Conservation (phyloP, 2,888 invertebrate genomes). For the Platerodrilus igneus region DNA sequence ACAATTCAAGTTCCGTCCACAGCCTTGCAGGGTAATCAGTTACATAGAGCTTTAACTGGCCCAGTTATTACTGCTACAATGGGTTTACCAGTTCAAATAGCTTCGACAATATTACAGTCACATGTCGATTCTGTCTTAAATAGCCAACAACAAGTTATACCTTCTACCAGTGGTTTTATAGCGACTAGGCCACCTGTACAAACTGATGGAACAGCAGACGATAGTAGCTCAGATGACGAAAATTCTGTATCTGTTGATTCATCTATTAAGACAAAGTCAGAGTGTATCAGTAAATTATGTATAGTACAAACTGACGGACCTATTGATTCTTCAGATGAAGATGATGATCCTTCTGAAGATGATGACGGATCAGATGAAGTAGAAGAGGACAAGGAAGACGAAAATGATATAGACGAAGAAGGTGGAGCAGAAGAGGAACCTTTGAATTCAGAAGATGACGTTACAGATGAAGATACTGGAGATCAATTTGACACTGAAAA, state of each 20-base stretch:
- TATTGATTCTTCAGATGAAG: conserved; percentile 65
- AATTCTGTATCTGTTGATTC: too few species aligned
- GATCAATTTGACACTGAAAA: conserved; percentile 99
- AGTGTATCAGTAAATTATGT: conserved; percentile 6
- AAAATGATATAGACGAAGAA: conserved; percentile 53
- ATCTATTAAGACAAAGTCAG: too few species aligned
- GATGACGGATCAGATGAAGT: conserved; percentile 66
- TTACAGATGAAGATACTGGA: conserved; percentile 90
- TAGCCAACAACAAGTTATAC: conserved; percentile 21
- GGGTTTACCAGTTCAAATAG: conserved; percentile 76
- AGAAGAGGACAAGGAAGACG: conserved; percentile 52
- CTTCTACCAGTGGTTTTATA: conserved; percentile 19
- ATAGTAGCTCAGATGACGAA: conserved; percentile 43
- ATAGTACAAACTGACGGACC: conserved; percentile 52
- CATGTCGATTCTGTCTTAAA: conserved; percentile 74
- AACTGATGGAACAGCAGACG: conserved; percentile 30
- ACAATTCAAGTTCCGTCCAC: conserved; percentile 89
- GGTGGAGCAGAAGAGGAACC: conserved; percentile 67
- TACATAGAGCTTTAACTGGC: conserved; percentile 72
- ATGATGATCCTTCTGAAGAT: conserved; percentile 67
- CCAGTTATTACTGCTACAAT: conserved; percentile 87
- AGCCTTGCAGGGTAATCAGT: conserved; percentile 61
- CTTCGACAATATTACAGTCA: conserved; percentile 79
- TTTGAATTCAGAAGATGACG: conserved; percentile 94
- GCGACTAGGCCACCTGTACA: conserved; percentile 35